Percentiles rank a stretch among this genome's conserved stretches.
Evolutionary conservation across 1,140 invertebrate species (phyloP).

Genomic region (Heliconius hewitsoni): DNA sequence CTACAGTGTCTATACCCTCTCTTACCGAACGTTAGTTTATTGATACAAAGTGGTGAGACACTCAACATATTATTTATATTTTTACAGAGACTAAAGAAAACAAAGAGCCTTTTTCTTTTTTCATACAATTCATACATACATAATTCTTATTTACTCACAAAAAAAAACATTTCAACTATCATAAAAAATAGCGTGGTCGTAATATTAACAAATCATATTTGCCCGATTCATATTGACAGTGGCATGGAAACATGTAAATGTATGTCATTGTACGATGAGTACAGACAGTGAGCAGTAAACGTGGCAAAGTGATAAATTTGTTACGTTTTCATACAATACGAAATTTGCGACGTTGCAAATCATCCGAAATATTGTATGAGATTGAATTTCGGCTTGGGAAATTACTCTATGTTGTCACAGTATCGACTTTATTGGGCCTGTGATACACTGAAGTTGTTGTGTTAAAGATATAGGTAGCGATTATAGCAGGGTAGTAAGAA

Average conservation of each 20-base stretch:
- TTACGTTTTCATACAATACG: slow-evolving; percentile 54
- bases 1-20: no score
- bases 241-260: slow-evolving; percentile 33
- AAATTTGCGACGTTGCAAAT: slow-evolving; percentile 66
- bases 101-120: no score
- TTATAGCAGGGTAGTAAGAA: no score
- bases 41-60: no score
- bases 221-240: slow-evolving; percentile 23
- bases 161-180: not conserved
- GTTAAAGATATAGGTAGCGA: not conserved
- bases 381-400: slow-evolving; percentile 65
- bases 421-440: not conserved
- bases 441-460: not conserved
- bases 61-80: no score
- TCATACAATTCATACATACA: no score
- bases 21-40: no score
- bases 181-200: not conserved
- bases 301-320: slow-evolving; percentile 68
- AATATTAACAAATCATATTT: slow-evolving; percentile 26
- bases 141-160: no score
- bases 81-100: no score
- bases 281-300: slow-evolving; percentile 45
- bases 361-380: slow-evolving; percentile 68
- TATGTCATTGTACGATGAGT: slow-evolving; percentile 31
- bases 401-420: slow-evolving; percentile 53